phyloP scores from a whole-genome alignment of 2,888 invertebrate species.

The Lycocerus yunnanus region DNA sequence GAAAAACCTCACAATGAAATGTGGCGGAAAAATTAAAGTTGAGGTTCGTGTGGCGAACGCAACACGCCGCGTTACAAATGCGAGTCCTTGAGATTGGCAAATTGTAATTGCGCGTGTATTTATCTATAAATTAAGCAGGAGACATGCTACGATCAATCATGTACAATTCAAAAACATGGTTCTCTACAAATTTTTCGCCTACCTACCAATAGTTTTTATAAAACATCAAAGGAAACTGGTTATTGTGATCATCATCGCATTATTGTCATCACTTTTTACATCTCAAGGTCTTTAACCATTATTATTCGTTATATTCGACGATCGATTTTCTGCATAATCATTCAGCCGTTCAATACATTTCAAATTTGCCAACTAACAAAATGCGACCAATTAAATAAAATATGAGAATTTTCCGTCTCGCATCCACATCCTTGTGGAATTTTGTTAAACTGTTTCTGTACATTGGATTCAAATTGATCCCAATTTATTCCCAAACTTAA shows the following conservation, averaged over 20 bases:
- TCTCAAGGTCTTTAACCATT: not conserved
- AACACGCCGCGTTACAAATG: not conserved
- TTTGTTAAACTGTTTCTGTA: no score
- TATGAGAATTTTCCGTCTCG: no score
- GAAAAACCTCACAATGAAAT: not conserved
- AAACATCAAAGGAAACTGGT: conserved; percentile 20
- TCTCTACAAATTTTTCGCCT: conserved; percentile 21
- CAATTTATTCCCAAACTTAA: not conserved
- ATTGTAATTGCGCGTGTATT: not conserved
- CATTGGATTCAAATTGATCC: not conserved
- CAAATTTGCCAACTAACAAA: not conserved
- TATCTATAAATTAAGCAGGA: not conserved
- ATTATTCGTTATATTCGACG: not conserved
- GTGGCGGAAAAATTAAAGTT: not conserved
- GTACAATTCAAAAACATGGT: conserved; percentile 8
- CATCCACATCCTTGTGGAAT: not conserved
- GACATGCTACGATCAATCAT: not conserved
- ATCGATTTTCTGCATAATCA: not conserved
- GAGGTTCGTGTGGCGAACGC: not conserved
- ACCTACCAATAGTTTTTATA: conserved; percentile 5
- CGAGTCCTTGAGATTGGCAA: not conserved
- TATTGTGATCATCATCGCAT: conserved; percentile 11
- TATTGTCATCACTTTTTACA: conserved; percentile 7
- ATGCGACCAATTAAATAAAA: not conserved
- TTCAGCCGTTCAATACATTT: not conserved